Evolutionary conservation across 2,888 invertebrate species (phyloP), one percentile per base, ranked within the genome.

Genomic region (Dynastes grantii): DNA sequence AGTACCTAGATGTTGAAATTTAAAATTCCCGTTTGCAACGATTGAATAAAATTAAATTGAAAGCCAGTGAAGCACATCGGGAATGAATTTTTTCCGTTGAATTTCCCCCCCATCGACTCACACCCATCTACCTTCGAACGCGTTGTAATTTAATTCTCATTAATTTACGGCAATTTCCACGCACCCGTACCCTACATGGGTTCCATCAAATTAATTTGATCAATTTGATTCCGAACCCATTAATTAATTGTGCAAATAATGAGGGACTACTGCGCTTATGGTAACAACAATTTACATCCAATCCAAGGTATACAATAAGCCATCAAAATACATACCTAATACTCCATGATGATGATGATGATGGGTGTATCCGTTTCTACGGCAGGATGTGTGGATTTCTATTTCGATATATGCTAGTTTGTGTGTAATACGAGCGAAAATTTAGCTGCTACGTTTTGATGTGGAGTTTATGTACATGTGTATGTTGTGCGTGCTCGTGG

Each of bases 161-260:
- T 68, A 68, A 68, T 68, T 51, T 51, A 51, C 68, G 51, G 51
- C 11, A 68, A 29, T 51, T 27, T 68, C 22, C 29, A 68, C 51
- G n/a, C 27, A 13, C 51, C 9, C 68, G 9, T 51, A 68, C 51
- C 51, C 51, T 22, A 51, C 11, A 51, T 68, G 51, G 68, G 27
- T 51, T 29, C 51, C 51, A 68, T 27, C 68, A 68, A 68, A 68
- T 68, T 68, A 53, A 68, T 49, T 49, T 51, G 51, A 68, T 49
- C 27, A 51, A 29, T 68, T 68, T 51, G 68, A 51, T 51, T 68
- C 68, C 53, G 27, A 68, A 68, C 27, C 49, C 68, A 68, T 68
- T 68, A 68, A 68, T 68, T 68, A 68, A 51, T 29, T 68, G 51
- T 9, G 51, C 68, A 68, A 68, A 68, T 68, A 51, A 49, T 68